Evolutionary conservation across 1,140 invertebrate species (phyloP).

Genomic region (Dendrolimus punctatus): DNA sequence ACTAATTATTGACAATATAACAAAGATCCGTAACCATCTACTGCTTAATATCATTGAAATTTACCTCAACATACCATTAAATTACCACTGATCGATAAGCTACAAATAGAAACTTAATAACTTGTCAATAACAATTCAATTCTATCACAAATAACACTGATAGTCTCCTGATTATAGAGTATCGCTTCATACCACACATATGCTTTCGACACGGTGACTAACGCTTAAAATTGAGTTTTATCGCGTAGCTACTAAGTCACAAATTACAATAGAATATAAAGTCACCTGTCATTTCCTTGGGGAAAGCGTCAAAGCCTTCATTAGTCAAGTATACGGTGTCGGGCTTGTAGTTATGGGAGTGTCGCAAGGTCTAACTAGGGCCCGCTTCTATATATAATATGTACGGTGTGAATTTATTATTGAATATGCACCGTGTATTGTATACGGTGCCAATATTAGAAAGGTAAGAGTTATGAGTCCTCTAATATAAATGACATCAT

Average conservation of each 20-base stretch:
- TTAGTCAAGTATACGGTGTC: conserved; percentile 25
- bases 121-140: conserved; percentile 15
- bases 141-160: conserved; percentile 16
- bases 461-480: no score
- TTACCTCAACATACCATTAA: no score
- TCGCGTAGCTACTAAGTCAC: conserved; percentile 2
- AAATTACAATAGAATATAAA: conserved; percentile 10
- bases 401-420: no score
- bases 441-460: no score
- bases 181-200: conserved; percentile 3
- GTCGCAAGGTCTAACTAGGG: conserved; percentile 5
- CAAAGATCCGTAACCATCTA: no score
- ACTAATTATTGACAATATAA: no score
- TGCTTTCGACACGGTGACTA: conserved; percentile 9
- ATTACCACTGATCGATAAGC: no score
- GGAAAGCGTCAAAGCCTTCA: conserved; percentile 31
- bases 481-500: no score
- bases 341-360: conserved; percentile 19
- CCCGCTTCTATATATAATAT: no score
- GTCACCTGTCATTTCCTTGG: conserved; percentile 16
- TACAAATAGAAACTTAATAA: no score
- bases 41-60: no score
- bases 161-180: conserved; percentile 17
- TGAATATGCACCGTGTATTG: no score
- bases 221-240: conserved; percentile 16